These are phyloP conservation scores for Cerceris rybyensis DNA, from an alignment of 2,888 invertebrate genomes.

Conservation along the genomic window DNA sequence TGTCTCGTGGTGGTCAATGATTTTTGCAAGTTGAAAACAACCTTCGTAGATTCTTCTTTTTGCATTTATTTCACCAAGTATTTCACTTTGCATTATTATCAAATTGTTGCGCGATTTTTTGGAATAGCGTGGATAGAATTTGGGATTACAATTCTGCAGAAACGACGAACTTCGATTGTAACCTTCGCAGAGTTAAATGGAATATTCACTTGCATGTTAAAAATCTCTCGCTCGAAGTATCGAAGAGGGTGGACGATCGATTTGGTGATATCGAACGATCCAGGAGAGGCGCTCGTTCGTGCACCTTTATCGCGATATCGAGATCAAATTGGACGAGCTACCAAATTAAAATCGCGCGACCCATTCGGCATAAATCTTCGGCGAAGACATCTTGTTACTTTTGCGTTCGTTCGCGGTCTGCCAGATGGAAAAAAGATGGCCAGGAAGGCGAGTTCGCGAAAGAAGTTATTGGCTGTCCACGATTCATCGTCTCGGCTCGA, in stretches of 20 bases:
- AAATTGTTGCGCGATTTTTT: too few species aligned
- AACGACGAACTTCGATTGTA: too few species aligned
- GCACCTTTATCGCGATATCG: constrained; percentile 65
- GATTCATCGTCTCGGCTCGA: constrained; percentile 12
- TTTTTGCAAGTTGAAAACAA: too few species aligned
- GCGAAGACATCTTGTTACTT: constrained; percentile 47
- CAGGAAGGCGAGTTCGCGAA: constrained; percentile 2
- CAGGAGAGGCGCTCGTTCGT: constrained; percentile 15
- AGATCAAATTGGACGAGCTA: constrained; percentile 76
- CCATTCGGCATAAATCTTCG: constrained; percentile 64
- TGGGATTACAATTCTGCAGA: too few species aligned
- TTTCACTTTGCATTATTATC: too few species aligned
- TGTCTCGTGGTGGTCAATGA: too few species aligned
- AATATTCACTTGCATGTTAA: too few species aligned
- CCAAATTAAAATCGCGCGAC: constrained; percentile 73
- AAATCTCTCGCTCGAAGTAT: too few species aligned
- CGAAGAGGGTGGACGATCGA: background rate
- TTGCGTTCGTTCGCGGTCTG: constrained; percentile 1
- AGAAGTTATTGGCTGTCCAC: constrained; percentile 45
- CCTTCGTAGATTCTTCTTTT: too few species aligned
- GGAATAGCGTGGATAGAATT: too few species aligned
- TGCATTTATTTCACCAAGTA: too few species aligned
- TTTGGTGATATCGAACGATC: background rate
- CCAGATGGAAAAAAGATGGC: constrained; percentile 29
- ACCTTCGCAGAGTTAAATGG: too few species aligned